phyloP scores from a whole-genome alignment of 2,113 vertebrate species.

The Columbina picui region DNA sequence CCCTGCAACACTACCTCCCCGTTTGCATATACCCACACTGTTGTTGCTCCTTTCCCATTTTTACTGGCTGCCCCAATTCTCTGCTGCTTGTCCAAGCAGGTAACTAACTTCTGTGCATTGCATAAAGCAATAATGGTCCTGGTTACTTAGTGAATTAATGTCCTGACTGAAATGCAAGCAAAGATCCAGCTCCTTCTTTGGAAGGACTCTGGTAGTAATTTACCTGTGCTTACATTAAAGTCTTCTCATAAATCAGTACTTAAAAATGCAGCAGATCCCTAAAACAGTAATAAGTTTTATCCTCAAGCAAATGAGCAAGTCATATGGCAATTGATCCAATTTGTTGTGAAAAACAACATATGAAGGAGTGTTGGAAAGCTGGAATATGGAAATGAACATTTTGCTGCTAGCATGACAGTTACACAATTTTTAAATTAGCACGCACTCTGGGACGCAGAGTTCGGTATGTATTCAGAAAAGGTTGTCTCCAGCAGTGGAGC shows the following conservation, averaged over 20 bases:
- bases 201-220: neutral
- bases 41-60: rapidly evolving
- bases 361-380: neutral
- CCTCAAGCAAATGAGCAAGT: neutral
- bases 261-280: neutral
- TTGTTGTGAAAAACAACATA: neutral
- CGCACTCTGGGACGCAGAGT: rapidly evolving
- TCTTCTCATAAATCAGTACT: neutral
- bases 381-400: neutral
- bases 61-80: neutral
- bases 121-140: neutral
- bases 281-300: neutral
- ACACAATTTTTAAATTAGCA: neutral
- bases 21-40: neutral
- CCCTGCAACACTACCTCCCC: neutral
- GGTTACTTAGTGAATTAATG: neutral
- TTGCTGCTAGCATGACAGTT: neutral
- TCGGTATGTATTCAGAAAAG: neutral
- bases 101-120: neutral
- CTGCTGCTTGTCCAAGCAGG: neutral
- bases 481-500: neutral
- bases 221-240: neutral
- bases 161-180: neutral
- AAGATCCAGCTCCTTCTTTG: neutral
- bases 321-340: neutral